phyloP scores from a whole-genome alignment of 2,797 vertebrate genomes.

The Bradypus variegatus region DNA sequence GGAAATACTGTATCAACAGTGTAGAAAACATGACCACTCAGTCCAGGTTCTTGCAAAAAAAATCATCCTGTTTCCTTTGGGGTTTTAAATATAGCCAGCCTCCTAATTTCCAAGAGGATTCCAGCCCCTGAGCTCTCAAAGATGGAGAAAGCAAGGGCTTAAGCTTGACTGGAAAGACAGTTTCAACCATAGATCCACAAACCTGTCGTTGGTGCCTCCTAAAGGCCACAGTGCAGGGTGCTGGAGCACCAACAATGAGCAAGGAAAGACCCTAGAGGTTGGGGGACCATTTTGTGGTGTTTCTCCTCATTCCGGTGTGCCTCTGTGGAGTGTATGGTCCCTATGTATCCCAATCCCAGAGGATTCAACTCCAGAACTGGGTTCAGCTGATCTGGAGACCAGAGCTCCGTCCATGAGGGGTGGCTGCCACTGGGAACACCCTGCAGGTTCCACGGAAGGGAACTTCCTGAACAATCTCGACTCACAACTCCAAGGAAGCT shows the following conservation, averaged over 20 bases:
- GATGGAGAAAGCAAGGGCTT: neutral
- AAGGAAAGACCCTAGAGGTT: neutral
- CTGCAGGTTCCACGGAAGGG: neutral
- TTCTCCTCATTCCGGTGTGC: neutral
- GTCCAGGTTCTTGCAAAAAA: neutral
- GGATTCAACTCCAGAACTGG: neutral
- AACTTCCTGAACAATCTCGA: neutral
- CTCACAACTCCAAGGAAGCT: neutral
- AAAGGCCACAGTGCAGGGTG: neutral
- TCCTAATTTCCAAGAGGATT: neutral
- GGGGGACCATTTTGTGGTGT: neutral
- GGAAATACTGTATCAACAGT: neutral
- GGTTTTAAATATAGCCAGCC: neutral
- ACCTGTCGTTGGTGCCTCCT: neutral
- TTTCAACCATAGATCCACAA: neutral
- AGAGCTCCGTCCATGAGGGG: fast-evolving
- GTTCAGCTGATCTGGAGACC: neutral
- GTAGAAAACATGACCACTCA: neutral
- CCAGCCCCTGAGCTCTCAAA: neutral
- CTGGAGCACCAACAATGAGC: neutral
- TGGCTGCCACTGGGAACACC: neutral
- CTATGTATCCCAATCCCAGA: neutral
- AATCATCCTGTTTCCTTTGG: neutral
- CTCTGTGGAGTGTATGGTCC: neutral
- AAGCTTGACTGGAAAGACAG: neutral